A percentile compares a stretch with the other conserved stretches of the same genome.
Conservation (phyloP, 2,113 vertebrate genomes). For the Pogona vitticeps region DNA sequence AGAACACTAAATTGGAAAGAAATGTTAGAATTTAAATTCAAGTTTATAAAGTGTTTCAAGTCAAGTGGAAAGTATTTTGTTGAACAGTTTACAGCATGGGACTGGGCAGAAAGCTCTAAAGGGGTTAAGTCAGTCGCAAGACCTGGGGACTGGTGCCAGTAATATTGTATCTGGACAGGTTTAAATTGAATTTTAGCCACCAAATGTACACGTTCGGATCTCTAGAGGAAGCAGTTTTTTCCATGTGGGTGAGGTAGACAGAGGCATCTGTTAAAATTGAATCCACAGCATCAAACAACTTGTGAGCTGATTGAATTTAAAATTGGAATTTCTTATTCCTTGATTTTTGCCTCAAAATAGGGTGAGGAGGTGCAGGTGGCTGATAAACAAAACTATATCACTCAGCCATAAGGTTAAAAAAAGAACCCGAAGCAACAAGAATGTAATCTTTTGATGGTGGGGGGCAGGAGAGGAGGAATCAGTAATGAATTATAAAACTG, state of each 20-base stretch:
- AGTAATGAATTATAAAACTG: conserved; percentile 31
- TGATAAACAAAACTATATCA: conserved; percentile 73
- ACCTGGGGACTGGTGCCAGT: conserved; percentile 50
- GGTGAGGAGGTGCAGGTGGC: conserved; percentile 63
- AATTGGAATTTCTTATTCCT: conserved; percentile 73
- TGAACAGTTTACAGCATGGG: conserved; percentile 41
- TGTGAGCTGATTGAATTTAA: conserved; percentile 75
- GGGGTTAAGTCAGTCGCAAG: conserved; percentile 63
- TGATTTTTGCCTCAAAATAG: conserved; percentile 67
- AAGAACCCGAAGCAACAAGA: conserved; percentile 45
- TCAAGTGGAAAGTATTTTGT: conserved; percentile 46
- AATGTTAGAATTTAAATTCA: conserved; percentile 26
- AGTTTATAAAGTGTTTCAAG: conserved; percentile 10
- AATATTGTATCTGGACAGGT: conserved; percentile 61
- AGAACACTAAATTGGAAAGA: neutral
- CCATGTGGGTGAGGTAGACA: conserved; percentile 45
- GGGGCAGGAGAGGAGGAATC: conserved; percentile 22
- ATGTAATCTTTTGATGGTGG: conserved; percentile 52
- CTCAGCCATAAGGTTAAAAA: conserved; percentile 68
- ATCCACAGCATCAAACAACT: conserved; percentile 67
- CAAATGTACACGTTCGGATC: conserved; percentile 66
- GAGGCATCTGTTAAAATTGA: conserved; percentile 72
- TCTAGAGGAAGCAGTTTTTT: conserved; percentile 59
- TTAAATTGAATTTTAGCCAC: conserved; percentile 74
- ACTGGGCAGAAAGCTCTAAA: conserved; percentile 43